Percentiles rank a stretch among this genome's conserved stretches.
These are phyloP conservation scores for Physella acuta DNA, from an alignment of 1,140 invertebrate genomes.

Conservation along the genomic window DNA sequence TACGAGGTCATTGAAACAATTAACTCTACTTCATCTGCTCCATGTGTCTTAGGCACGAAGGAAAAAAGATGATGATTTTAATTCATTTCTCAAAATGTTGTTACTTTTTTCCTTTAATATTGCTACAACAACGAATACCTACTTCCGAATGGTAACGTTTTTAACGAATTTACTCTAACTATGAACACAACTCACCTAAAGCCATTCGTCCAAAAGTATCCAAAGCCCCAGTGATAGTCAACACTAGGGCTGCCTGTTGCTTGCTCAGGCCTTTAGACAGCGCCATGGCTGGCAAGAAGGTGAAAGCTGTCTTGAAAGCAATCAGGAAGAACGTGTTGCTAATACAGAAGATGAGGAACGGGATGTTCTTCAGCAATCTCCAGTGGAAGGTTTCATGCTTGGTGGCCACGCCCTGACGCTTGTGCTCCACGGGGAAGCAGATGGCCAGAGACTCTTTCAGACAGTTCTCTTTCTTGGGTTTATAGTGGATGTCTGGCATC, in stretches of 20 bases:
- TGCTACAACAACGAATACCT: no score
- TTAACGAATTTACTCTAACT: no score
- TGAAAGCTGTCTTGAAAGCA: constrained; percentile 43
- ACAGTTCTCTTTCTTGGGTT: background rate
- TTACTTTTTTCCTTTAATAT: no score
- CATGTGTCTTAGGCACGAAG: no score
- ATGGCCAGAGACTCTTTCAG: constrained; percentile 9
- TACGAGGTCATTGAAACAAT: no score
- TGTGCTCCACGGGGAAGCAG: constrained; percentile 21
- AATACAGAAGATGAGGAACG: constrained; percentile 43
- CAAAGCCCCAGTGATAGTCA: constrained; percentile 42
- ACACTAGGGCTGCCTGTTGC: constrained; percentile 35
- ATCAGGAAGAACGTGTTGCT: constrained; percentile 42
- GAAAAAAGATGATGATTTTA: no score
- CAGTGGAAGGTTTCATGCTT: constrained; percentile 36
- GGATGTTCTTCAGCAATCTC: constrained; percentile 40
- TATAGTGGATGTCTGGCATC: background rate
- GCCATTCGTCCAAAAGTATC: constrained; percentile 40
- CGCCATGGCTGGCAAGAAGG: constrained; percentile 48
- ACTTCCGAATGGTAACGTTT: no score
- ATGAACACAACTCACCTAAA: no score
- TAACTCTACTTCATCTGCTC: no score
- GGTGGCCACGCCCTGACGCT: constrained; percentile 1
- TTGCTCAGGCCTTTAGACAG: constrained; percentile 36
- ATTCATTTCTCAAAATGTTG: no score